Percentiles rank a stretch among this genome's conserved stretches.
These are phyloP conservation scores for Bubalus kerabau DNA, from an alignment of 2,113 vertebrate species.

Conservation along the genomic window DNA sequence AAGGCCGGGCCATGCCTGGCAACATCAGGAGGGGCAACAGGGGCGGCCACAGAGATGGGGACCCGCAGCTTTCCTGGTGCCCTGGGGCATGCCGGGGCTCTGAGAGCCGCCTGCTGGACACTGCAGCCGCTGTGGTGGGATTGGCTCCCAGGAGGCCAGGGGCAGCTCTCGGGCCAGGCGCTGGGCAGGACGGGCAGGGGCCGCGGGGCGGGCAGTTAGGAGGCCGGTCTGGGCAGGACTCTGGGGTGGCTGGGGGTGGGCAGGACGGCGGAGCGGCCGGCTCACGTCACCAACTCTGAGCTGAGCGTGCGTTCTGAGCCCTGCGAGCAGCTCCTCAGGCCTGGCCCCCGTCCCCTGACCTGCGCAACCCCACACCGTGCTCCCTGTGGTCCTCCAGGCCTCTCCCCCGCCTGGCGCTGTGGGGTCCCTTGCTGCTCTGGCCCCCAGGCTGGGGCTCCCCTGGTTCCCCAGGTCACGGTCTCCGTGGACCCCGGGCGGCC, in stretches of 20 bases:
- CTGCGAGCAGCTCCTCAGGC: no score
- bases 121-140: fast-evolving
- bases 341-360: fast-evolving
- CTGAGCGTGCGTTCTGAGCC: background rate
- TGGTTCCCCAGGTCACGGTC: fast-evolving
- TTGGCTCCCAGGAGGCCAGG: no score
- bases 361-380: fast-evolving
- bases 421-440: background rate
- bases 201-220: fast-evolving
- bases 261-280: fast-evolving
- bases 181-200: background rate
- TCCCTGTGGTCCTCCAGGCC: background rate
- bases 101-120: background rate
- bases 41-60: background rate
- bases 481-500: fast-evolving
- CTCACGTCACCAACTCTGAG: background rate
- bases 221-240: background rate
- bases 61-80: fast-evolving
- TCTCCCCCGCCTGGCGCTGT: fast-evolving
- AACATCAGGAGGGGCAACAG: fast-evolving
- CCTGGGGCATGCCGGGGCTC: no score
- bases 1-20: fast-evolving
- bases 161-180: background rate
- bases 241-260: background rate
- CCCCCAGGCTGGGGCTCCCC: fast-evolving